Percentiles rank a stretch among this genome's conserved stretches.
phyloP scores from a whole-genome alignment of 2,113 vertebrate species.

The Nothocercus nigrocapillus region DNA sequence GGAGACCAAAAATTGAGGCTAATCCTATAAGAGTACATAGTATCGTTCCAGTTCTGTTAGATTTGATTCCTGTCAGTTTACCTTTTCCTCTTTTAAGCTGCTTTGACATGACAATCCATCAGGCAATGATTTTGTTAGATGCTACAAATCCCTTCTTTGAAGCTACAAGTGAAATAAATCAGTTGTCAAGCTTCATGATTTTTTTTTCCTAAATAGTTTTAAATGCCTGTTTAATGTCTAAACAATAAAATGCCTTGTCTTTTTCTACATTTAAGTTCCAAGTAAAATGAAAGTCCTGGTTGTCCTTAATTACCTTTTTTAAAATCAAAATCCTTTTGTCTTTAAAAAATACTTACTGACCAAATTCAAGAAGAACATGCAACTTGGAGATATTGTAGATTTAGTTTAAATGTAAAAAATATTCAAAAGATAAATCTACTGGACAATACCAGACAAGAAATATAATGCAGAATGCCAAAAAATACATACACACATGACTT shows the following conservation, averaged over 20 bases:
- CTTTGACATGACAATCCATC: constrained; percentile 66
- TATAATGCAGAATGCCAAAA: not conserved
- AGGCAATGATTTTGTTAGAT: constrained; percentile 34
- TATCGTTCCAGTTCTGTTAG: constrained; percentile 15
- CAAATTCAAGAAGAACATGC: not conserved
- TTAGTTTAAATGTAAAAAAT: not conserved
- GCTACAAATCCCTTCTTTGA: constrained; percentile 65
- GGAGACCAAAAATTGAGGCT: constrained; percentile 54
- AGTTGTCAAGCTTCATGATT: constrained; percentile 41
- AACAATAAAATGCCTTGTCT: constrained; percentile 39
- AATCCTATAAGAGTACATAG: constrained; percentile 15
- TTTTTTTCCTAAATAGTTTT: constrained; percentile 28
- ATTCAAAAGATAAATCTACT: not conserved
- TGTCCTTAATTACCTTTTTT: not conserved
- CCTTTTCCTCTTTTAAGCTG: constrained; percentile 36
- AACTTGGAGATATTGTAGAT: not conserved
- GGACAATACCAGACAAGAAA: not conserved
- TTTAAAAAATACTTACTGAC: not conserved
- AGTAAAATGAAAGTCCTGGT: not conserved
- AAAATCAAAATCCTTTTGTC: not conserved
- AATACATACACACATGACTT: not conserved
- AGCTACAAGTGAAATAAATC: constrained; percentile 63
- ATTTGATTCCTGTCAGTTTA: constrained; percentile 61
- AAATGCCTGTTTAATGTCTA: constrained; percentile 48
- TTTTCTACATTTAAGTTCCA: not conserved